Evolutionary conservation across 1,140 invertebrate species (phyloP).

Genomic region (Lasioglossum albipes): DNA sequence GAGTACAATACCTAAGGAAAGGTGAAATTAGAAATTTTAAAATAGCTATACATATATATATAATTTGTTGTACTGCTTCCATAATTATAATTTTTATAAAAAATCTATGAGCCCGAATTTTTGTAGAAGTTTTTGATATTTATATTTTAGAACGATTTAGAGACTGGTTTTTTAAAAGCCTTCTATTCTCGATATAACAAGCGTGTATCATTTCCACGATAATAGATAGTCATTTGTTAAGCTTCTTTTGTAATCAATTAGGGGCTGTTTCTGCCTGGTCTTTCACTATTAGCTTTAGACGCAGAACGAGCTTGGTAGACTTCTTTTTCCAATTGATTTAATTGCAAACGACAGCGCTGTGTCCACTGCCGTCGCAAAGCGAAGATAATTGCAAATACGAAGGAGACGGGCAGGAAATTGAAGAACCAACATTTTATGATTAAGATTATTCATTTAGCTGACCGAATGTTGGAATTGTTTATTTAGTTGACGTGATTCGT

Average conservation of each 20-base stretch:
- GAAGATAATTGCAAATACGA: constrained; percentile 3
- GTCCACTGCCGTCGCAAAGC: neutral
- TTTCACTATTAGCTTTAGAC: constrained; percentile 23
- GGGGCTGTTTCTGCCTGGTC: constrained; percentile 16
- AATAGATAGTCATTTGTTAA: constrained; percentile 27
- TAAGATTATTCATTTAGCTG: too few species aligned
- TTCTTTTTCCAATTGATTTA: constrained; percentile 37
- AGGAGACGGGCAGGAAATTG: neutral
- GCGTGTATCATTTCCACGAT: neutral
- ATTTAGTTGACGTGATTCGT: too few species aligned
- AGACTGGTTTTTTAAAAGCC: neutral
- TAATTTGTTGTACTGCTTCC: too few species aligned
- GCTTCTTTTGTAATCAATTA: constrained; percentile 37
- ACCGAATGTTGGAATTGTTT: too few species aligned
- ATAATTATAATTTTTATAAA: too few species aligned
- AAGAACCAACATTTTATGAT: neutral
- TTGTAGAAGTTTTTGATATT: too few species aligned
- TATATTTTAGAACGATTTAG: neutral
- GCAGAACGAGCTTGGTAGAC: constrained; percentile 23
- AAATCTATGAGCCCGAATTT: too few species aligned
- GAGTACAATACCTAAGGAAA: too few species aligned
- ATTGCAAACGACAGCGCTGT: constrained; percentile 11
- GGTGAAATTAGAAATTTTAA: too few species aligned
- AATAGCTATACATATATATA: too few species aligned
- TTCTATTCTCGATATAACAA: neutral